Conservation (phyloP, 2,888 invertebrate genomes). For the Lasioglossum villosulum region DNA sequence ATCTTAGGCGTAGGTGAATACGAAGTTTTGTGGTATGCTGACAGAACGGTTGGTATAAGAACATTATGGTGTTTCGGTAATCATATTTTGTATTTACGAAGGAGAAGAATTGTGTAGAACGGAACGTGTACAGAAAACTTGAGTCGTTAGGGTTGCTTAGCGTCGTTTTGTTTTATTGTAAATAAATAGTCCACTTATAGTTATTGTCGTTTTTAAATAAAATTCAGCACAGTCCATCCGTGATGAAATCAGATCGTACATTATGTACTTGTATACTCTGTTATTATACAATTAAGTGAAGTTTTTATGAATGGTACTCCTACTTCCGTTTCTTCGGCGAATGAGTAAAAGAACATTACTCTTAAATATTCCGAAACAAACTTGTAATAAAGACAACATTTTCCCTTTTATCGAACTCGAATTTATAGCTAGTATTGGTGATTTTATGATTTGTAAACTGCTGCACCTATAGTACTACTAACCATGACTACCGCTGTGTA, state of each 20-base stretch:
- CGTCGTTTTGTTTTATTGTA: neutral
- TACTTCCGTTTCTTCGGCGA: neutral
- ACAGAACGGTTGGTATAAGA: constrained; percentile 15
- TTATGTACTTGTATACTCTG: neutral
- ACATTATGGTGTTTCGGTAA: neutral
- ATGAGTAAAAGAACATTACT: neutral
- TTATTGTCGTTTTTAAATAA: neutral
- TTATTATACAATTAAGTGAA: no score
- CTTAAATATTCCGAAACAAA: neutral
- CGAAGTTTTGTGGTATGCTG: constrained; percentile 30
- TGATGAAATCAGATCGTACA: neutral
- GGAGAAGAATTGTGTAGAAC: neutral
- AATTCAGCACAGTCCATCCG: neutral
- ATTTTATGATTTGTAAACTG: neutral
- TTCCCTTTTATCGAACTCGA: neutral
- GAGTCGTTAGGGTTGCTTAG: no score
- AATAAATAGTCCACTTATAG: neutral
- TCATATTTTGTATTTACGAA: neutral
- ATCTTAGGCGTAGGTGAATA: constrained; percentile 56
- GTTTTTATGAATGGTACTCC: neutral
- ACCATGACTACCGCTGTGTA: neutral
- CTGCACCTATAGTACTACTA: neutral
- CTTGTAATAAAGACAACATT: neutral
- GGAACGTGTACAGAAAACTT: neutral
- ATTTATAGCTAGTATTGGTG: neutral